Percentiles rank a stretch among this genome's conserved stretches.
Evolutionary conservation across 2,797 vertebrate species (phyloP).

Genomic region (Gallinago solitaria): DNA sequence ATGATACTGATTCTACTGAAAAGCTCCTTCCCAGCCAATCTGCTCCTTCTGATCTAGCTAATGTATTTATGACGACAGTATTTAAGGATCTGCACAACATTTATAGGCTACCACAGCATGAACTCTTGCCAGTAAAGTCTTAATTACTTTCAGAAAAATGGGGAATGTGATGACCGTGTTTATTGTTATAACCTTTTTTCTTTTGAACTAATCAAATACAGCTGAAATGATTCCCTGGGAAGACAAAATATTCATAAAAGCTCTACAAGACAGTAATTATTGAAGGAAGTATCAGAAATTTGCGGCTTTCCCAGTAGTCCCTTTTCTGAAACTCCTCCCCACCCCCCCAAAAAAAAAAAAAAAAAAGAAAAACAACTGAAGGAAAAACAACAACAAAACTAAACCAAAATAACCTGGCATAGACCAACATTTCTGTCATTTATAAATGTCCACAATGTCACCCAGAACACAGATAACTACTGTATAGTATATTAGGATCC

Average conservation of each 20-base stretch:
- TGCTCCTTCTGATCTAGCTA: background rate
- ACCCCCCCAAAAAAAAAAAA: too few relatives aligned
- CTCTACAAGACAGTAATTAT: background rate
- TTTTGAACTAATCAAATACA: slow-evolving; percentile 26
- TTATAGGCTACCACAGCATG: slow-evolving; percentile 3
- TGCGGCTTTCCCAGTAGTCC: background rate
- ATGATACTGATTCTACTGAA: background rate
- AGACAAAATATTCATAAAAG: slow-evolving; percentile 39
- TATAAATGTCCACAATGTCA: background rate
- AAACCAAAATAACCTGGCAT: background rate
- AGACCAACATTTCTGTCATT: slow-evolving; percentile 2
- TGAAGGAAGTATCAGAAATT: background rate
- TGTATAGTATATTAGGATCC: slow-evolving; percentile 7
- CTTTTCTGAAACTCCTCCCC: background rate
- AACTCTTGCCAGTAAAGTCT: slow-evolving; percentile 10
- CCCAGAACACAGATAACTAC: slow-evolving; percentile 43
- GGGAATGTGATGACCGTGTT: slow-evolving; percentile 19
- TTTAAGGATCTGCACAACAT: slow-evolving; percentile 22
- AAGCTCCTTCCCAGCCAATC: background rate
- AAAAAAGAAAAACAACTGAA: background rate
- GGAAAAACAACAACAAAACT: background rate
- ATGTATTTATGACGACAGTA: background rate
- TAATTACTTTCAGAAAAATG: slow-evolving; percentile 58
- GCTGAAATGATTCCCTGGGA: slow-evolving; percentile 26
- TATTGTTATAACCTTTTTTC: slow-evolving; percentile 35